Evolutionary conservation across 1,140 invertebrate species (phyloP).

Genomic region (Akabosia matsudoensis): DNA sequence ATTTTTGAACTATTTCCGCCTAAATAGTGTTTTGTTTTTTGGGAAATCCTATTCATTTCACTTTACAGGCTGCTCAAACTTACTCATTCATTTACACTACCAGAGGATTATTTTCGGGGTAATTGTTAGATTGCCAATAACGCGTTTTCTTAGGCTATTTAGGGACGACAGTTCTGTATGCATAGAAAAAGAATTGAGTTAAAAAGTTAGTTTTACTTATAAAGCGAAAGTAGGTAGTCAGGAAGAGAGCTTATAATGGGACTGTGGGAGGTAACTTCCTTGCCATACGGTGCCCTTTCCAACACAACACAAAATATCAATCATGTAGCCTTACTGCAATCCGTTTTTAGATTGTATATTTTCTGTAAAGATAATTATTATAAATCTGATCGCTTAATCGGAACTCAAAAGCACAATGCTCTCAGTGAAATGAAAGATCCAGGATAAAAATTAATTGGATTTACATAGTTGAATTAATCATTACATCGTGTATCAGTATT

Average conservation of each 20-base stretch:
- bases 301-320: not conserved
- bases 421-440: too few relatives aligned
- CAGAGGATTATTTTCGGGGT: not conserved
- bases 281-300: not conserved
- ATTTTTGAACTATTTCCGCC: not conserved
- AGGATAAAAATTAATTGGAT: too few relatives aligned
- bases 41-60: not conserved
- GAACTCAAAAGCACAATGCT: too few relatives aligned
- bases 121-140: constrained; percentile 15
- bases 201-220: too few relatives aligned
- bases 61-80: not conserved
- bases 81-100: not conserved
- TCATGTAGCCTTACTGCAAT: not conserved
- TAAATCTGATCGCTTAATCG: too few relatives aligned
- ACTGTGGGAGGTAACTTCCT: not conserved
- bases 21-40: not conserved
- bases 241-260: not conserved
- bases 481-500: too few relatives aligned
- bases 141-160: not conserved
- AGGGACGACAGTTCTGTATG: not conserved
- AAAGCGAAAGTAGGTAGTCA: not conserved
- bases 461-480: too few relatives aligned
- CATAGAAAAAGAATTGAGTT: too few relatives aligned
- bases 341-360: too few relatives aligned
- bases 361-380: too few relatives aligned